Evolutionary conservation across 2,797 vertebrate genomes (phyloP).

Genomic region (Sebastes iracundus): DNA sequence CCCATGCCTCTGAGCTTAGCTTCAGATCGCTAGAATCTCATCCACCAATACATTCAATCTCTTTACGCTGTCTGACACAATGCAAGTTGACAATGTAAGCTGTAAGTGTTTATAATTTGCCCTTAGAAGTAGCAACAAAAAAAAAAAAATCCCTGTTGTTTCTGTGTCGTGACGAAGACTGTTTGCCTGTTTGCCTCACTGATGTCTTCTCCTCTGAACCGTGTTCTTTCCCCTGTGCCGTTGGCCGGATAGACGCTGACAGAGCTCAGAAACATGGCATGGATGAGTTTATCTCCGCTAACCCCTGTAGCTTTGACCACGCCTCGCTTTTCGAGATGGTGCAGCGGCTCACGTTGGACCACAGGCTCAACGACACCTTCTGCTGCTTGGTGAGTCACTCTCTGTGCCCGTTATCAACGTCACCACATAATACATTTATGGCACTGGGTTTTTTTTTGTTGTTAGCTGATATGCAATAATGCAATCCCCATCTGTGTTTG

Average conservation of each 20-base stretch:
- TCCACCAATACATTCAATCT: conserved; percentile 67
- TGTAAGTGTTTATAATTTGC: conserved; percentile 89
- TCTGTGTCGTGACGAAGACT: conserved; percentile 67
- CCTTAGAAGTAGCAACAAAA: conserved; percentile 75
- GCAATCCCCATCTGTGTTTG: conserved; percentile 19
- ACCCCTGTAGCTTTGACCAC: conserved; percentile 99
- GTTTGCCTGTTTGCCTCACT: conserved; percentile 61
- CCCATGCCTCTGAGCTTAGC: conserved; percentile 59
- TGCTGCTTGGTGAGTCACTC: conserved; percentile 93
- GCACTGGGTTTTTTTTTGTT: not conserved
- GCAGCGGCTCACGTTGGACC: conserved; percentile 97
- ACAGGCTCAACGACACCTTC: conserved; percentile 99
- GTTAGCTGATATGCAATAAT: not conserved
- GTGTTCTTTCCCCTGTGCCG: conserved; percentile 87
- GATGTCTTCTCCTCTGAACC: conserved; percentile 89
- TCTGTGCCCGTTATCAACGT: not conserved
- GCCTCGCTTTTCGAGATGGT: conserved; percentile 99
- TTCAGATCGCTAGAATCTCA: conserved; percentile 65
- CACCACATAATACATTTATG: not conserved
- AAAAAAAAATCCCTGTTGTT: conserved; percentile 60
- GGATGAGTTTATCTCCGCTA: conserved; percentile 99
- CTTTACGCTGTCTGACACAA: conserved; percentile 85
- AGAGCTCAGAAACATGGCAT: conserved; percentile 99
- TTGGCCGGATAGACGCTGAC: conserved; percentile 97
- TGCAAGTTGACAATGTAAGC: conserved; percentile 99